phyloP scores from a whole-genome alignment of 1,140 invertebrate genomes.

The Pomacea maculata region DNA sequence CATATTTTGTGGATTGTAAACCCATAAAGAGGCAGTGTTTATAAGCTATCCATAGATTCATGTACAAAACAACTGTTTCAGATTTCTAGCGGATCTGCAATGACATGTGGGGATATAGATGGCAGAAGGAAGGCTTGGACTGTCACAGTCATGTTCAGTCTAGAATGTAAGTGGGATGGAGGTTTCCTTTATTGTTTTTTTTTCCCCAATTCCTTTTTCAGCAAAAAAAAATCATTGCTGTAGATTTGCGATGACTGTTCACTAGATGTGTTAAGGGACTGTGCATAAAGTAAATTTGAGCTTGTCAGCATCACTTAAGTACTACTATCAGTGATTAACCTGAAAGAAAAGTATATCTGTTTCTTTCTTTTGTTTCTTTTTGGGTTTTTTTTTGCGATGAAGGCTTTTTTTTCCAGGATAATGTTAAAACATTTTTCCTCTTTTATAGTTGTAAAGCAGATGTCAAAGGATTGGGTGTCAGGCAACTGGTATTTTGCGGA shows the following conservation, averaged over 20 bases:
- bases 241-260: no score
- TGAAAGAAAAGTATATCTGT: no score
- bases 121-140: constrained; percentile 48
- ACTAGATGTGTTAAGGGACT: no score
- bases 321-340: no score
- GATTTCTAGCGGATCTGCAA: constrained; percentile 66
- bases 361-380: background rate
- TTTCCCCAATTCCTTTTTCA: background rate
- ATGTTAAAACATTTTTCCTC: background rate
- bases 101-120: constrained; percentile 68
- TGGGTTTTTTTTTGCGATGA: no score
- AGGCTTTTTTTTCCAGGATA: background rate
- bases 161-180: constrained; percentile 62
- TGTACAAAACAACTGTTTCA: constrained; percentile 34
- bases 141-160: constrained; percentile 68
- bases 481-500: constrained; percentile 97
- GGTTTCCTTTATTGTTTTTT: constrained; percentile 21
- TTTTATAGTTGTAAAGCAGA: constrained; percentile 59
- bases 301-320: no score
- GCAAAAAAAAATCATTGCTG: background rate
- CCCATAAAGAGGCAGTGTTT: constrained; percentile 23
- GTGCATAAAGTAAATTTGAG: no score
- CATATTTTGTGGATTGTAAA: constrained; percentile 62
- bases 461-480: constrained; percentile 96
- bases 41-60: no score